Base-by-base conservation (phyloP, 2,888 invertebrate genomes). In the Dicyrtoma fusca region DNA sequence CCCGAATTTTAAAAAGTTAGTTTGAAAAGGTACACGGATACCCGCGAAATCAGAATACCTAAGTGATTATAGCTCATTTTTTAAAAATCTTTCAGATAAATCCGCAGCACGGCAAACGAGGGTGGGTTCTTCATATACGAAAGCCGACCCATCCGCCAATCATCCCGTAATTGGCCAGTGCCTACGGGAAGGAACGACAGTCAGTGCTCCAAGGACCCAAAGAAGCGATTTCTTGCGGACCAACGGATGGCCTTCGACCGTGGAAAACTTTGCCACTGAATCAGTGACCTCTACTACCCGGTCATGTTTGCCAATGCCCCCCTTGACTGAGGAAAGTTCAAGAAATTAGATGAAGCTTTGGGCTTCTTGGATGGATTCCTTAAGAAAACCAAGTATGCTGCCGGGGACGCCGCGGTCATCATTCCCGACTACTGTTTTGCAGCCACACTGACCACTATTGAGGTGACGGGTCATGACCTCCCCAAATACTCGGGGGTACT, bases 131-230 rank as follows among this genome's bases (percentile, higher is more conserved):
- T 88, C 10, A 83, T 95, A 74, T 91, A 90, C 88, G 95, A 95
- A 85, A 94, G 94, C 62, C 90, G 93, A 55, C 90, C 92, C 76
- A 93, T n/a, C n/a, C n/a, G n/a, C n/a, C n/a, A n/a, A n/a, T 94
- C 82, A 87, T 90, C 83, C 86, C 88, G 0, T 95, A 95, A 84
- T 86, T 95, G 82, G 90, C 87, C 44, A 90, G 89, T 84, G 90
- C 91, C 82, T 94, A 94, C 83, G 92, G 89, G 71, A 91, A 91
- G 83, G 88, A n/a, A 90, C 81, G 91, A 90, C 81, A 85, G 87
- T 0, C 84, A 94, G 51, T 90, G 90, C 83, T 94, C 94, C 1
- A 91, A 89, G 81, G 91, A 92, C n/a, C n/a, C n/a, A n/a, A n/a
- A n/a, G n/a, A n/a, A n/a, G n/a, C n/a, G n/a, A n/a, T n/a, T n/a